These are phyloP conservation scores for Elysia chlorotica DNA, from an alignment of 1,140 invertebrate genomes.

Conservation along the genomic window DNA sequence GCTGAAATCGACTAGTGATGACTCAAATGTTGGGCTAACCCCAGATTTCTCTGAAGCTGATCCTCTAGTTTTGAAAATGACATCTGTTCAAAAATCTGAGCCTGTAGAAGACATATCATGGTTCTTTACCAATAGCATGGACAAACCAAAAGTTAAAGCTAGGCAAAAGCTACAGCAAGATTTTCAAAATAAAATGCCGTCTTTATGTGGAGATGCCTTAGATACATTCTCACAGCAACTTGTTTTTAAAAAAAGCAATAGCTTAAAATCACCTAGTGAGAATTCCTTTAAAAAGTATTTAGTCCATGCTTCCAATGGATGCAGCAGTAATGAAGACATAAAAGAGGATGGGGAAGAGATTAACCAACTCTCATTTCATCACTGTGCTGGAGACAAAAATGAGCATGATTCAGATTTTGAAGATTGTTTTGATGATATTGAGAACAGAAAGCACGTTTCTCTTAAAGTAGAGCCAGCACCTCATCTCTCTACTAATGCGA, in stretches of 20 bases:
- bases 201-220: too few relatives aligned
- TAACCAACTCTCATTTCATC: too few relatives aligned
- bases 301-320: too few relatives aligned
- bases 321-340: too few relatives aligned
- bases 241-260: too few relatives aligned
- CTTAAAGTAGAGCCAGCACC: background rate
- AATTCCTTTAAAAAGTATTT: too few relatives aligned
- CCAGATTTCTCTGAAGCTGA: background rate
- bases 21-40: background rate
- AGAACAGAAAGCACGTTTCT: background rate
- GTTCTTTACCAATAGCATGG: background rate
- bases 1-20: background rate
- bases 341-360: too few relatives aligned
- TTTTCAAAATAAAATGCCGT: too few relatives aligned
- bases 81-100: background rate
- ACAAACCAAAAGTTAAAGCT: too few relatives aligned
- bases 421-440: background rate
- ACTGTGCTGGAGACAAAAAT: background rate
- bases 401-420: constrained; percentile 7
- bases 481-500: background rate
- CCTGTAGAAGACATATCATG: background rate
- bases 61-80: background rate
- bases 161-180: too few relatives aligned
- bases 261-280: too few relatives aligned
- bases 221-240: too few relatives aligned